These are phyloP conservation scores for Delia radicum DNA, from an alignment of 1,140 invertebrate species.

Conservation along the genomic window DNA sequence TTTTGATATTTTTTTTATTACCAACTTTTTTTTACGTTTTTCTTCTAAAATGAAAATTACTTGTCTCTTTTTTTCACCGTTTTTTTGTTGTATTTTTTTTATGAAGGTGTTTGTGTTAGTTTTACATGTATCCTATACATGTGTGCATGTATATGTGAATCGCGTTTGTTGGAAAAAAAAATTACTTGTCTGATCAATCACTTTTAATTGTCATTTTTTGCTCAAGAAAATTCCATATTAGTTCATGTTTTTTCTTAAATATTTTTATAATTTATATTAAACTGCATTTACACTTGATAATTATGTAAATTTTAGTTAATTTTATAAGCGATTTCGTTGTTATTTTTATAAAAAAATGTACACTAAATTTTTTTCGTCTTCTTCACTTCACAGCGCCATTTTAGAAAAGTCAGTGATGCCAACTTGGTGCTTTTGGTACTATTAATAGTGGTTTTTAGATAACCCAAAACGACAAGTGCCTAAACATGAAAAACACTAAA, in stretches of 20 bases:
- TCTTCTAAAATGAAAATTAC: constrained; percentile 7
- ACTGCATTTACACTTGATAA: background rate
- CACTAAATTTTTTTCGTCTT: constrained; percentile 2
- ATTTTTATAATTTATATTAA: background rate
- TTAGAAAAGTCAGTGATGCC: no score
- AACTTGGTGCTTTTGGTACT: no score
- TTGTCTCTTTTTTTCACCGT: constrained; percentile 7
- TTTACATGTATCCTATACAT: no score
- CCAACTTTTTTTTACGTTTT: constrained; percentile 16
- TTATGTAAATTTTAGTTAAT: constrained; percentile 9
- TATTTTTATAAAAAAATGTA: constrained; percentile 14
- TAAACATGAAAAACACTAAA: no score
- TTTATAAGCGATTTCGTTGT: constrained; percentile 12
- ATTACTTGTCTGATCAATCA: constrained; percentile 20
- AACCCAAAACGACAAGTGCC: no score
- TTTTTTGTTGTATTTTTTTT: background rate
- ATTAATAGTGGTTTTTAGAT: no score
- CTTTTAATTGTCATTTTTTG: constrained; percentile 15
- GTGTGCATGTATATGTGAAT: constrained; percentile 22
- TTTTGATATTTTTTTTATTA: background rate
- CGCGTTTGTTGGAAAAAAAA: constrained; percentile 17
- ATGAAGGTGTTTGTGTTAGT: constrained; percentile 22
- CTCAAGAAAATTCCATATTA: background rate
- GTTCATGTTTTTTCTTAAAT: background rate
- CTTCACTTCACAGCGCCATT: constrained; percentile 29